Percentiles rank a stretch among this genome's conserved stretches.
Conservation (phyloP, 2,113 vertebrate species). For the Dasyprocta punctata region DNA sequence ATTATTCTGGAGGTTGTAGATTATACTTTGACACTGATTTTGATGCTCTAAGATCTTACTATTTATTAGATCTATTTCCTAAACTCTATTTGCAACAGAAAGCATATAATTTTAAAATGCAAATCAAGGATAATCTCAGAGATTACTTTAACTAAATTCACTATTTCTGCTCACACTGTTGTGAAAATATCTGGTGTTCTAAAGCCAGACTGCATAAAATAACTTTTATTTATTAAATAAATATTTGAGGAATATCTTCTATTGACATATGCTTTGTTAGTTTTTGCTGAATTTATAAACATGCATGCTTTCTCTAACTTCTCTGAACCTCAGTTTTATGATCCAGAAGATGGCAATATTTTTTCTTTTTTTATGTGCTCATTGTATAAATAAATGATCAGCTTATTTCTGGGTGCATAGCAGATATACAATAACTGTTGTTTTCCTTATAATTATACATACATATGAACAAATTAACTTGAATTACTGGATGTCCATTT, state of each 20-base stretch:
- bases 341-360: neutral
- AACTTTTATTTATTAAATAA: constrained; percentile 3
- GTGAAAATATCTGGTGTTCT: neutral
- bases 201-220: neutral
- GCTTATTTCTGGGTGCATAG: neutral
- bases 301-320: constrained; percentile 18
- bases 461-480: constrained; percentile 56
- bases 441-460: constrained; percentile 59
- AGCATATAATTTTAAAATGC: neutral
- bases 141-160: neutral
- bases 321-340: constrained; percentile 29
- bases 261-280: neutral
- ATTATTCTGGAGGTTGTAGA: neutral
- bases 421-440: constrained; percentile 29
- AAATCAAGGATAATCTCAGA: constrained; percentile 22
- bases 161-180: neutral
- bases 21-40: constrained; percentile 6
- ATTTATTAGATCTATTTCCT: neutral
- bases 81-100: neutral
- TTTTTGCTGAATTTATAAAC: neutral
- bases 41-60: constrained; percentile 2
- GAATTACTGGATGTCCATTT: constrained; percentile 30
- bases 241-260: constrained; percentile 29
- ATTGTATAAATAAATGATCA: constrained; percentile 45
- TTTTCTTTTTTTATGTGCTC: constrained; percentile 37